Conservation (phyloP, 2,888 invertebrate species). For the Sphinx pinastri region DNA sequence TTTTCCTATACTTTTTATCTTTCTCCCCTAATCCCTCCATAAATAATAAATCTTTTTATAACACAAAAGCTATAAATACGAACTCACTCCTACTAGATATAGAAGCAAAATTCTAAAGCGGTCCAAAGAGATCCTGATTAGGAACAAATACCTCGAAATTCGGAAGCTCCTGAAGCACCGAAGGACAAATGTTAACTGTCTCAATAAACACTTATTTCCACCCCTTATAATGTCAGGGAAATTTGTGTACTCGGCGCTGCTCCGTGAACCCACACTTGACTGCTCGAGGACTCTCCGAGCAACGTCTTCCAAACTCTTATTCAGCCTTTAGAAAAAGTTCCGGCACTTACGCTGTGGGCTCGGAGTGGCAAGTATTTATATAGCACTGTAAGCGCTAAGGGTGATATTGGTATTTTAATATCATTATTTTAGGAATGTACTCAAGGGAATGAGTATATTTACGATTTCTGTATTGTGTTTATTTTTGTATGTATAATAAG, state of each 20-base stretch:
- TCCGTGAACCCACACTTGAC: conserved; percentile 58
- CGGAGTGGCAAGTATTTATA: neutral
- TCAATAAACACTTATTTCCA: conserved; percentile 45
- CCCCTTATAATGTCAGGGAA: conserved; percentile 42
- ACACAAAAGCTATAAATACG: no score
- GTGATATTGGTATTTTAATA: neutral
- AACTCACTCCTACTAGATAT: no score
- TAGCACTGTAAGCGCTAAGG: no score
- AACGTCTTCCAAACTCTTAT: conserved; percentile 32
- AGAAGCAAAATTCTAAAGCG: neutral
- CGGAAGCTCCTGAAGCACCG: conserved; percentile 19
- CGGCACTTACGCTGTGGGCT: conserved; percentile 4
- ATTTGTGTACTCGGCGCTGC: conserved; percentile 39
- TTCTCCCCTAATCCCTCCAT: no score
- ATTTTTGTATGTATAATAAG: no score
- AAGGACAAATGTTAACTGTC: conserved; percentile 42
- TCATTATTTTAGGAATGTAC: neutral
- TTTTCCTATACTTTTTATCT: no score
- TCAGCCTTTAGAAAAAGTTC: conserved; percentile 22
- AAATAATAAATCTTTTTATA: no score
- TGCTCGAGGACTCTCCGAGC: conserved; percentile 45
- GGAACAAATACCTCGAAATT: conserved; percentile 11
- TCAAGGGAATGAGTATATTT: neutral
- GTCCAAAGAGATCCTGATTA: neutral
- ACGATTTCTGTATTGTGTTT: no score